A percentile compares a stretch with the other conserved stretches of the same genome.
Conservation (phyloP, 2,113 vertebrate species). For the Clarias macrocephalus region DNA sequence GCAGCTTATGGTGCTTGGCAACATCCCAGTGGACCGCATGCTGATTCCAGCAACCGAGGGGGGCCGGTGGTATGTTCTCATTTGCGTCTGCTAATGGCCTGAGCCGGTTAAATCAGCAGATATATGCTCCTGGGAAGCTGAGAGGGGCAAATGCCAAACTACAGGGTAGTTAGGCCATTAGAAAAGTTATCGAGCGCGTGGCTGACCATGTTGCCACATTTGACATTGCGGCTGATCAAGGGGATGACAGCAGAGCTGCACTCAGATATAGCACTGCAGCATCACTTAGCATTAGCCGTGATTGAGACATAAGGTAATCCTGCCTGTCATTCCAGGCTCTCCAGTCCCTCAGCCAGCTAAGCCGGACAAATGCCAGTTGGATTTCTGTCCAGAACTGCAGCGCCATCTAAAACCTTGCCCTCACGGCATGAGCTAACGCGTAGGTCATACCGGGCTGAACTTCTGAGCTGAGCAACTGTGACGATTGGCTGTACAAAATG, state of each 20-base stretch:
- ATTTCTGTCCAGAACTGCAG: background rate
- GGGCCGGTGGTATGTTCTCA: constrained; percentile 18
- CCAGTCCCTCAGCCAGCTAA: constrained; percentile 19
- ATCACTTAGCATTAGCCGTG: constrained; percentile 47
- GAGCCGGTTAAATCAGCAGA: constrained; percentile 13
- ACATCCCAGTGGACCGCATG: constrained; percentile 11
- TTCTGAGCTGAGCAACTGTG: background rate
- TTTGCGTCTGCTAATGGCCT: constrained; percentile 46
- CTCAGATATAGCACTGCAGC: constrained; percentile 36
- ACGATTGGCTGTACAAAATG: constrained; percentile 6
- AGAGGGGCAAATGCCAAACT: constrained; percentile 22
- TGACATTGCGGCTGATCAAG: constrained; percentile 48
- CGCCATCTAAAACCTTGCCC: background rate
- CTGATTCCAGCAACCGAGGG: constrained; percentile 16
- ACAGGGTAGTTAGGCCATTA: background rate
- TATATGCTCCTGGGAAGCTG: background rate
- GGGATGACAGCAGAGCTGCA: constrained; percentile 35
- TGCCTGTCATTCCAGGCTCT: constrained; percentile 35
- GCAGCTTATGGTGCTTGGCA: constrained; percentile 22
- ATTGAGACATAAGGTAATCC: constrained; percentile 24
- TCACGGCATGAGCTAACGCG: background rate
- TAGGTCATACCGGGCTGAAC: background rate
- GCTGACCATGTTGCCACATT: constrained; percentile 36
- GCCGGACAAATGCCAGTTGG: constrained; percentile 19
- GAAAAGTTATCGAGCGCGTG: constrained; percentile 1